phyloP scores from a whole-genome alignment of 2,888 invertebrate genomes.

The Seira ritae region DNA sequence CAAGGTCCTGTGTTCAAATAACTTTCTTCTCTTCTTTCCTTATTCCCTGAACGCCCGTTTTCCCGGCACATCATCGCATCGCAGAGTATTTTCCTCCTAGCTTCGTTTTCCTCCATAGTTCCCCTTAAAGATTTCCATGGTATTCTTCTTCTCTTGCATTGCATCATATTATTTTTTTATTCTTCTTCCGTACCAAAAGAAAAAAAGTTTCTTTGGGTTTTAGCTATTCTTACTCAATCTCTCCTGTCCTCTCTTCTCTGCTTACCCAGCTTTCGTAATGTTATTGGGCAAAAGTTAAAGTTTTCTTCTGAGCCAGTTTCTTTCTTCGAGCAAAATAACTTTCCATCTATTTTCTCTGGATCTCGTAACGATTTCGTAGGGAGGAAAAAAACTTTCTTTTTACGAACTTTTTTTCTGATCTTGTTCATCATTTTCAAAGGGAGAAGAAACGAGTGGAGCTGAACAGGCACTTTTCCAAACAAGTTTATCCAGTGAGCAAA shows the following conservation, averaged over 20 bases:
- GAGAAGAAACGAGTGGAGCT: no score
- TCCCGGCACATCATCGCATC: constrained; percentile 38
- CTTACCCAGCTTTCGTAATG: no score
- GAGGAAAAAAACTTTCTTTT: neutral
- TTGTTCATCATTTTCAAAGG: no score
- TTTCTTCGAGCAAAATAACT: constrained; percentile 23
- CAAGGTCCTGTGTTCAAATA: constrained; percentile 48
- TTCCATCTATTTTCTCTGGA: constrained; percentile 33
- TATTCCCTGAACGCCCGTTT: constrained; percentile 58
- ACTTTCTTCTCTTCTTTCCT: constrained; percentile 33
- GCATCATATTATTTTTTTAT: no score
- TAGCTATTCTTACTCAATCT: neutral
- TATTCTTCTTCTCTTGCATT: constrained; percentile 12
- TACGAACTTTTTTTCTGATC: no score
- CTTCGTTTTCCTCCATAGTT: no score
- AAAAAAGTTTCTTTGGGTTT: constrained; percentile 23
- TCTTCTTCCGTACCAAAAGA: neutral
- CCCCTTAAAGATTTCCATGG: neutral
- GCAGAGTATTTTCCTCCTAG: no score
- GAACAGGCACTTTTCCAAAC: no score
- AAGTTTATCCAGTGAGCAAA: no score
- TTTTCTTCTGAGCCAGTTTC: neutral
- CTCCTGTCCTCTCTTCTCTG: no score
- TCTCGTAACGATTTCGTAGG: constrained; percentile 31
- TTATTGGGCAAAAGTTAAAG: no score